Percentiles rank a stretch among this genome's conserved stretches.
Conservation (phyloP, 1,140 invertebrate species). For the Drosophila nigrodunni region DNA sequence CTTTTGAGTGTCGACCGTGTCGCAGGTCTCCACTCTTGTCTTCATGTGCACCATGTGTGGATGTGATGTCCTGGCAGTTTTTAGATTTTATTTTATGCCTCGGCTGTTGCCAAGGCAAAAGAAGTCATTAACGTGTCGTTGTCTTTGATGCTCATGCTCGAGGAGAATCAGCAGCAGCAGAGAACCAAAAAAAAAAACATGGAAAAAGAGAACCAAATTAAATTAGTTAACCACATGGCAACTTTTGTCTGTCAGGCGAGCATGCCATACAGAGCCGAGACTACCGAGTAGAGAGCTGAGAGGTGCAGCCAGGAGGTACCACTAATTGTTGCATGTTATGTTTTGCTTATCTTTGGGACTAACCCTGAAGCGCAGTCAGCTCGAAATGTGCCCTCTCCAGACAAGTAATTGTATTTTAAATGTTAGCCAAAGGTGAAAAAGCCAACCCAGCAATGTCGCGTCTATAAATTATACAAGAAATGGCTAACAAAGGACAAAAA, state of each 20-base stretch:
- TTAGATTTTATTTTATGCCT: conserved; percentile 81
- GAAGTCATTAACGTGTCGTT: conserved; percentile 83
- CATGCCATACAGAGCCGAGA: conserved; percentile 4
- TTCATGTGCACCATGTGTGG: conserved; percentile 61
- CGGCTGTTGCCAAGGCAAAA: conserved; percentile 72
- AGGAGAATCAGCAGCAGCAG: conserved; percentile 10
- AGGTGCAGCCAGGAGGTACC: conserved; percentile 25
- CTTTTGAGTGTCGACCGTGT: conserved; percentile 55
- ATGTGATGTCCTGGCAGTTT: conserved; percentile 52
- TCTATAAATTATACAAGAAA: conserved; percentile 81
- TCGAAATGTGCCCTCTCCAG: conserved; percentile 46
- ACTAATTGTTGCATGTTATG: conserved; percentile 84
- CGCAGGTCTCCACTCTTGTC: conserved; percentile 9
- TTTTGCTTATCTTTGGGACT: conserved; percentile 72
- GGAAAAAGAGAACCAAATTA: conserved; percentile 76
- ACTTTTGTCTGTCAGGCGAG: conserved; percentile 68
- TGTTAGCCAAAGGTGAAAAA: conserved; percentile 72
- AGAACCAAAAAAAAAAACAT: conserved; percentile 15
- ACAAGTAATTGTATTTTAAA: conserved; percentile 80
- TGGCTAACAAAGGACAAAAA: conserved; percentile 35
- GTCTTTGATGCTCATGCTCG: conserved; percentile 71
- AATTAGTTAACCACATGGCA: conserved; percentile 84
- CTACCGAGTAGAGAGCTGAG: conserved; percentile 21
- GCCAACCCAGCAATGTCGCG: conserved; percentile 58
- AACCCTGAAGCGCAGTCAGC: conserved; percentile 45